Conservation (phyloP, 2,888 invertebrate species). For the Stenodema calcarata region DNA sequence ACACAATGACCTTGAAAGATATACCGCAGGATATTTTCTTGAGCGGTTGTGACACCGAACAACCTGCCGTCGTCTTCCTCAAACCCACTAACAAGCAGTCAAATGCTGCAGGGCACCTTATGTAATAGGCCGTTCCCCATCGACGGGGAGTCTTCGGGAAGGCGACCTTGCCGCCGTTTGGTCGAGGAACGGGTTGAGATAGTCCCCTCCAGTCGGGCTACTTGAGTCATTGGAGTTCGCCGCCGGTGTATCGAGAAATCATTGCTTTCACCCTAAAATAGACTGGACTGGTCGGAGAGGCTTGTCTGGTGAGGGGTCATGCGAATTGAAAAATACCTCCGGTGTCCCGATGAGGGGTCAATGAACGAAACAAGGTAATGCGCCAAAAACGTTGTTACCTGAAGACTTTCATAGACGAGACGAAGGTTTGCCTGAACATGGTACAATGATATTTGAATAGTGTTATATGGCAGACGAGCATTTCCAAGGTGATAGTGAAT, state of each 20-base stretch:
- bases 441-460: too few relatives aligned
- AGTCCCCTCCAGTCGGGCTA: neutral
- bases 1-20: neutral
- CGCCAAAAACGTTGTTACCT: too few relatives aligned
- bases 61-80: neutral
- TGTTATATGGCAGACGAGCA: too few relatives aligned
- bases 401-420: too few relatives aligned
- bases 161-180: neutral
- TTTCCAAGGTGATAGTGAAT: too few relatives aligned
- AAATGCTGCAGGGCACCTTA: neutral
- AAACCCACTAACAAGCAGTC: neutral
- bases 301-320: neutral
- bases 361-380: too few relatives aligned
- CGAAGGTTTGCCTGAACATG: too few relatives aligned
- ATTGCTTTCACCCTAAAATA: slow-evolving; percentile 2
- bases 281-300: neutral
- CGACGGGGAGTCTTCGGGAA: neutral
- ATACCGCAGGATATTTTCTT: neutral
- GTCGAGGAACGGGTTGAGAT: neutral
- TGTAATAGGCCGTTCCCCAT: neutral
- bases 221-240: neutral
- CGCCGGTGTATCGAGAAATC: neutral
- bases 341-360: too few relatives aligned
- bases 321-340: too few relatives aligned
- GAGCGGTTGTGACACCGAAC: neutral